Conservation (phyloP, 2,113 vertebrate species). For the Hyaena hyaena region DNA sequence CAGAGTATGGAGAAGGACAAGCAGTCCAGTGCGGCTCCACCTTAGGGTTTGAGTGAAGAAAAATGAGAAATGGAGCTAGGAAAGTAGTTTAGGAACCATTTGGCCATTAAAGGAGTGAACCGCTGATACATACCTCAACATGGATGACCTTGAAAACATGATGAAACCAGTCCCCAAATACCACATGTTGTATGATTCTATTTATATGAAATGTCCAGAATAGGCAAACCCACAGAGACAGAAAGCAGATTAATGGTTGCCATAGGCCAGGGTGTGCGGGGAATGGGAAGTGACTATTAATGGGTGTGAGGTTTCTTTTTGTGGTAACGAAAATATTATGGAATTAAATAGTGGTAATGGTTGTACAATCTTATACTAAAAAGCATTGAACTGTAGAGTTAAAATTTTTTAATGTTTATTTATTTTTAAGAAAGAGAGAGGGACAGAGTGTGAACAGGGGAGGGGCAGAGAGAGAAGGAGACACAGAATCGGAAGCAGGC, state of each 20-base stretch:
- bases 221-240: neutral
- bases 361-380: neutral
- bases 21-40: neutral
- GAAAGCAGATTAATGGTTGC: neutral
- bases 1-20: neutral
- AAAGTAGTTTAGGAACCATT: neutral
- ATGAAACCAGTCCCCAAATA: neutral
- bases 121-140: neutral
- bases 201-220: slow-evolving; percentile 10
- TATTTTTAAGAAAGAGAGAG: too few species aligned
- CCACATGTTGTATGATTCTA: neutral
- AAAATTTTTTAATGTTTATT: too few species aligned
- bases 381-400: neutral
- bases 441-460: too few species aligned
- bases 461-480: too few species aligned
- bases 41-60: neutral
- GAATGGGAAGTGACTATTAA: neutral
- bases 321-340: neutral
- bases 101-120: neutral
- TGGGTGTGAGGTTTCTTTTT: neutral
- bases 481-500: too few species aligned
- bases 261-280: neutral
- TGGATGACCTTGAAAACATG: neutral
- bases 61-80: neutral
- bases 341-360: neutral